phyloP scores from a whole-genome alignment of 2,797 vertebrate genomes.

The Pantherophis alleghaniensis region DNA sequence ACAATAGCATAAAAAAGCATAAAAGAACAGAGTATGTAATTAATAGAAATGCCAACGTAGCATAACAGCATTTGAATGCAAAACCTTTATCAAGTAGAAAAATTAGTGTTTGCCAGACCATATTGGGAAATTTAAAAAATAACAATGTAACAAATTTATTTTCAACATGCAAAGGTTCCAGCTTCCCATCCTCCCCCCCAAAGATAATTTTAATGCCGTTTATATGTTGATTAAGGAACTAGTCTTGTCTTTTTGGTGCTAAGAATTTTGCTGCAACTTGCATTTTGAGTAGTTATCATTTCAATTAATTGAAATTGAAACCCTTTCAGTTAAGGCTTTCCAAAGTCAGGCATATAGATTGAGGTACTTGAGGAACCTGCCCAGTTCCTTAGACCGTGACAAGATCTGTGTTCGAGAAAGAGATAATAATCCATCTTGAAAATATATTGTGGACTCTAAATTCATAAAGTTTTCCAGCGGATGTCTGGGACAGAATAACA shows the following conservation, averaged over 20 bases:
- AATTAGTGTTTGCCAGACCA: not conserved
- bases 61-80: not conserved
- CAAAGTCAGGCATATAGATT: not conserved
- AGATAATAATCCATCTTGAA: not conserved
- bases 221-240: not conserved
- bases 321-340: not conserved
- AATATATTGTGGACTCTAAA: not conserved
- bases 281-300: not conserved
- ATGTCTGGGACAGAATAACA: not conserved
- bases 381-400: not conserved
- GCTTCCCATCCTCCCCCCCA: too few relatives aligned
- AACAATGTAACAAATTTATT: not conserved
- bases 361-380: not conserved
- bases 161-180: not conserved
- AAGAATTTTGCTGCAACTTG: not conserved
- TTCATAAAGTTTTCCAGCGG: not conserved
- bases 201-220: not conserved
- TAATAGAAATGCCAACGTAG: not conserved
- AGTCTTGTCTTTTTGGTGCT: not conserved
- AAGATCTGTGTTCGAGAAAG: not conserved
- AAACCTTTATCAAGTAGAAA: not conserved
- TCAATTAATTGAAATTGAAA: not conserved
- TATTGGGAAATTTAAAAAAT: not conserved
- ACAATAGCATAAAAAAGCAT: not conserved
- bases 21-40: not conserved